Percentiles rank a stretch among this genome's conserved stretches.
Conservation (phyloP, 2,113 vertebrate species). For the Paramormyrops kingsleyae region DNA sequence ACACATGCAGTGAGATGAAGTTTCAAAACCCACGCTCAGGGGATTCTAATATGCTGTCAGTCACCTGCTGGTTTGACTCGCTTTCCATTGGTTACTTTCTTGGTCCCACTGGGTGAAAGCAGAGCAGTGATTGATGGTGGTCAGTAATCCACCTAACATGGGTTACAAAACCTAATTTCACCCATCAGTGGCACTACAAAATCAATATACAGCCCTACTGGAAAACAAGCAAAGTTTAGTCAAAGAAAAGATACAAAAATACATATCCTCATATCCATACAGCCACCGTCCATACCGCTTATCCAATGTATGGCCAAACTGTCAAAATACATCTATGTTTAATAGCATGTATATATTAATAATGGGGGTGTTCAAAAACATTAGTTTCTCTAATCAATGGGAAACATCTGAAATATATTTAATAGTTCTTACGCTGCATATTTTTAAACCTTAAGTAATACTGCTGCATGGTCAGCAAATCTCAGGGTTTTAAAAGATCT, state of each 20-base stretch:
- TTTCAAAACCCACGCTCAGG: neutral
- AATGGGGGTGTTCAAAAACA: neutral
- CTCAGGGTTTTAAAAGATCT: neutral
- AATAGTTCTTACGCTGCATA: neutral
- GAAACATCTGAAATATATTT: neutral
- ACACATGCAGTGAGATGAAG: neutral
- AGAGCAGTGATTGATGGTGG: neutral
- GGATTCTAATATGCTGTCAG: neutral
- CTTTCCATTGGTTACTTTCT: neutral
- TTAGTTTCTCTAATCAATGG: neutral
- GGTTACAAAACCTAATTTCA: neutral
- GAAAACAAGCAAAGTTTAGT: neutral
- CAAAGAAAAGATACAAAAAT: neutral
- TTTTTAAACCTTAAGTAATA: neutral
- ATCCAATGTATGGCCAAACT: neutral
- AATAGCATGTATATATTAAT: neutral
- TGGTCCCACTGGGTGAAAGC: neutral
- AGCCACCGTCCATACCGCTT: neutral
- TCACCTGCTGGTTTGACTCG: neutral
- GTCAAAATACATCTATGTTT: neutral
- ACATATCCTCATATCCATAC: neutral
- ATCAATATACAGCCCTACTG: neutral
- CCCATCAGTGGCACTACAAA: neutral
- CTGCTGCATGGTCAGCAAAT: neutral
- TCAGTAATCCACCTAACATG: conserved; percentile 3